Conservation (phyloP, 2,797 vertebrate genomes). For the Poeciliopsis infans region DNA sequence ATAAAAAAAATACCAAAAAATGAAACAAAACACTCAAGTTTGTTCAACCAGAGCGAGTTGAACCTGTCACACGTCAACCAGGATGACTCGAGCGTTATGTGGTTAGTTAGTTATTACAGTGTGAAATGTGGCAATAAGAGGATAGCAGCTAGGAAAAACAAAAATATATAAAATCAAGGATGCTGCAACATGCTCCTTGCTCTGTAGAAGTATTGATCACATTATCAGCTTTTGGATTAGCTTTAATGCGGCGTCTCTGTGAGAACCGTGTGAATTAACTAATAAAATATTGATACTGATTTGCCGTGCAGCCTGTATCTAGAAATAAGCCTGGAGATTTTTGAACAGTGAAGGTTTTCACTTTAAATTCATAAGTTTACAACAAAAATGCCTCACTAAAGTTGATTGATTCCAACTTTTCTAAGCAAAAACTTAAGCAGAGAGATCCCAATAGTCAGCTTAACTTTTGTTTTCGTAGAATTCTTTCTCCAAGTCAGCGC, state of each 20-base stretch:
- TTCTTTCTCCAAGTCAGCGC: neutral
- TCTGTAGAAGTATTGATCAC: neutral
- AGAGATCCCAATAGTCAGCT: neutral
- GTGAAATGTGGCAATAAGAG: neutral
- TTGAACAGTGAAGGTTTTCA: neutral
- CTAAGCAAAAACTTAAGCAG: neutral
- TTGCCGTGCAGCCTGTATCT: neutral
- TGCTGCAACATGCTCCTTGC: neutral
- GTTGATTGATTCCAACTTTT: neutral
- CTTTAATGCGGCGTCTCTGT: constrained; percentile 2
- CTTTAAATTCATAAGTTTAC: neutral
- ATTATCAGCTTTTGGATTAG: neutral
- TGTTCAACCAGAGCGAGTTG: neutral
- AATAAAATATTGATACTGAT: constrained; percentile 44
- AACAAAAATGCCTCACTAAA: neutral
- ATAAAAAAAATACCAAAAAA: neutral
- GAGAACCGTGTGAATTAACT: constrained; percentile 21
- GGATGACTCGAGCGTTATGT: neutral
- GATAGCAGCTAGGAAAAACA: neutral
- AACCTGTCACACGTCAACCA: neutral
- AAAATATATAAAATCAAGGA: neutral
- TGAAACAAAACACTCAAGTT: neutral
- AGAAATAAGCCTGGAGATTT: neutral
- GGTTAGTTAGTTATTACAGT: neutral
- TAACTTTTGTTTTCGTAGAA: neutral